A percentile compares a stretch with the other conserved stretches of the same genome.
These are phyloP conservation scores for Procapra przewalskii DNA, from an alignment of 2,113 vertebrate species.

Conservation along the genomic window DNA sequence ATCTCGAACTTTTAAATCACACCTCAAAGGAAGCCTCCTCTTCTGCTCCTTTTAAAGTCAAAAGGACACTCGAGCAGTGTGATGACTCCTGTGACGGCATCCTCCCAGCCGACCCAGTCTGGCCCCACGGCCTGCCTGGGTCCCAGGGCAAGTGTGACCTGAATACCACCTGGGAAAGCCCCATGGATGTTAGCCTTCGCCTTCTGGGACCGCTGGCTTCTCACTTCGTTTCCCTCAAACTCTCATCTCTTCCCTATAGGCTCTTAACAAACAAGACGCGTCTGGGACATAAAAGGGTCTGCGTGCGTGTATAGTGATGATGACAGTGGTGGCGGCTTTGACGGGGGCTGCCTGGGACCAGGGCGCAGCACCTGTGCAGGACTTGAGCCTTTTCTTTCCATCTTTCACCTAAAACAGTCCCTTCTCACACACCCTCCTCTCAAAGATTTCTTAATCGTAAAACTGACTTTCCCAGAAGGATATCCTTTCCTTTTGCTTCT, in stretches of 20 bases:
- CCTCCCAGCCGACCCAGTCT: background rate
- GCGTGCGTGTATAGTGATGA: background rate
- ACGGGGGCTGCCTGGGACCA: background rate
- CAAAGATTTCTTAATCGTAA: background rate
- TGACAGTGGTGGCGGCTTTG: background rate
- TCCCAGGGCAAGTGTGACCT: background rate
- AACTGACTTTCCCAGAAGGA: background rate
- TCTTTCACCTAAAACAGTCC: background rate
- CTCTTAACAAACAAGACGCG: background rate
- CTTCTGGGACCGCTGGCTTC: background rate
- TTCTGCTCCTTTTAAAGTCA: slow-evolving; percentile 1
- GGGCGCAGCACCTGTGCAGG: too few species aligned
- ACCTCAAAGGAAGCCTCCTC: background rate
- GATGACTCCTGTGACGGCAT: background rate
- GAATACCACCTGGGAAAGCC: background rate
- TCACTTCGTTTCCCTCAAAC: background rate
- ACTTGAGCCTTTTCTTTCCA: background rate
- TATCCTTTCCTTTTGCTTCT: background rate
- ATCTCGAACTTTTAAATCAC: background rate
- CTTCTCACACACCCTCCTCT: background rate
- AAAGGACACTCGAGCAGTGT: background rate
- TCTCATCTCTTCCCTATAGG: background rate
- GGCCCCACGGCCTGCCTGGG: background rate
- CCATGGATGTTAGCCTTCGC: accelerated
- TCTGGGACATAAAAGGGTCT: background rate